Base-by-base conservation (phyloP, 2,113 vertebrate species). In the Chaetodon trifascialis region DNA sequence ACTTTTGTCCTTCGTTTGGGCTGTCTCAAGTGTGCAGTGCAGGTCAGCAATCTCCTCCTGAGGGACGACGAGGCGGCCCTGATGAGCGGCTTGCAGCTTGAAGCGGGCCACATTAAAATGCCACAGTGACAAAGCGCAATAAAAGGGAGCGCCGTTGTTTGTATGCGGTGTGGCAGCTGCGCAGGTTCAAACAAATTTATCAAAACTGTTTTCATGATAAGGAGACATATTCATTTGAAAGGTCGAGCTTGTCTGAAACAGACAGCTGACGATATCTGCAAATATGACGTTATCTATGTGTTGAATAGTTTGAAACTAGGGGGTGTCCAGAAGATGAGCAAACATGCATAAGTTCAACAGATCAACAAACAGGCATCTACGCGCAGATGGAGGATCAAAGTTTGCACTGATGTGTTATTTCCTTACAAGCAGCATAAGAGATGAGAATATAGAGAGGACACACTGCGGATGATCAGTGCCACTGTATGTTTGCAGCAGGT, bases 171-270 rank as follows among this genome's bases (percentile, higher is more conserved):
- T 42, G 59, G 59, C 36, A 54, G 59, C 58, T 36, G 81, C 34
- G 5, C 63, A 54, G 82, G 70, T 75, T 75, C 65, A 84, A 72
- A 82, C 49, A 66, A 83, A 88, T 91, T 78, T 21, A 82, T 83
- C 58, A 54, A 19, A 78, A 49, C 10, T 19, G 65, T 52, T 49
- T 80, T 73, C 76, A 75, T 5, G 19, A 86, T 73, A 72, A 64
- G 78, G 73, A 73, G 79, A 88, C 79, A 62, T 54, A 86, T 85
- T 89, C 64, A 69, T 79, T 78, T 79, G 38, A 86, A 89, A 90
- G 81, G 85, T 86, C 86, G 85, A 63, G 16, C 74, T 66, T 55
- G 73, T 74, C 82, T 73, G 52, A 68, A 49, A 60, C 55, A 58
- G 67, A 85, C 64, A 69, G 62, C 59, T 25, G 59, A 74, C 71